Percentiles rank a stretch among this genome's conserved stretches.
Conservation (phyloP, 2,113 vertebrate genomes). For the Heterotilapia buettikoferi region DNA sequence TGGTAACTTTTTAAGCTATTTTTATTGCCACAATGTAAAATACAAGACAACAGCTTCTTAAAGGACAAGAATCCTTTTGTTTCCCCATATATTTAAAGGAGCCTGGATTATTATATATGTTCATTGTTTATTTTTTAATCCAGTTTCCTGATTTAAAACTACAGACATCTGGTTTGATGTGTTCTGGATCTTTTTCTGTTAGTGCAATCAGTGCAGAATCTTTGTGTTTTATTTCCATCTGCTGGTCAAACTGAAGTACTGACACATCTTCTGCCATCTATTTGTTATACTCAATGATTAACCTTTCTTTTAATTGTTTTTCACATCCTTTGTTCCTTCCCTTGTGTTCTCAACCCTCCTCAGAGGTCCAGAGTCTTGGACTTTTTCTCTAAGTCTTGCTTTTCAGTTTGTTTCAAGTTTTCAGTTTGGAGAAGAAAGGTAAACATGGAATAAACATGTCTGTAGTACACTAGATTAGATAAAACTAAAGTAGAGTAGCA, state of each 20-base stretch:
- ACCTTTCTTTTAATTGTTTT: neutral
- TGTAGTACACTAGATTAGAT: neutral
- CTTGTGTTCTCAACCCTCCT: neutral
- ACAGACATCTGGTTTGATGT: neutral
- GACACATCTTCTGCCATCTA: neutral
- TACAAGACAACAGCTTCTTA: neutral
- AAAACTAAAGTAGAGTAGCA: neutral
- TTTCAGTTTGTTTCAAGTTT: constrained; percentile 80
- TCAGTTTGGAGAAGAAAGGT: constrained; percentile 78
- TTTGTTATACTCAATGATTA: neutral
- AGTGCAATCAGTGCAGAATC: neutral
- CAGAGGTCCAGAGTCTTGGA: constrained; percentile 73
- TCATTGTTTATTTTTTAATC: neutral
- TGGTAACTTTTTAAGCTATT: neutral
- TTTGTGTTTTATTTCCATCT: neutral
- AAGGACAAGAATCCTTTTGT: neutral
- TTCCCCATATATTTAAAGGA: neutral
- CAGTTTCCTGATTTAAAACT: neutral
- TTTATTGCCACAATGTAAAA: neutral
- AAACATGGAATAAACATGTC: constrained; percentile 4
- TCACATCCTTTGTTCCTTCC: neutral
- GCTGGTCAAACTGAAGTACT: neutral
- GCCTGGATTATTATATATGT: neutral
- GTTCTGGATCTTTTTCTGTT: neutral
- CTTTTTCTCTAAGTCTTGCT: constrained; percentile 76